A percentile compares a stretch with the other conserved stretches of the same genome.
phyloP scores from a whole-genome alignment of 2,888 invertebrate species.

The Drosophila suboccidentalis region DNA sequence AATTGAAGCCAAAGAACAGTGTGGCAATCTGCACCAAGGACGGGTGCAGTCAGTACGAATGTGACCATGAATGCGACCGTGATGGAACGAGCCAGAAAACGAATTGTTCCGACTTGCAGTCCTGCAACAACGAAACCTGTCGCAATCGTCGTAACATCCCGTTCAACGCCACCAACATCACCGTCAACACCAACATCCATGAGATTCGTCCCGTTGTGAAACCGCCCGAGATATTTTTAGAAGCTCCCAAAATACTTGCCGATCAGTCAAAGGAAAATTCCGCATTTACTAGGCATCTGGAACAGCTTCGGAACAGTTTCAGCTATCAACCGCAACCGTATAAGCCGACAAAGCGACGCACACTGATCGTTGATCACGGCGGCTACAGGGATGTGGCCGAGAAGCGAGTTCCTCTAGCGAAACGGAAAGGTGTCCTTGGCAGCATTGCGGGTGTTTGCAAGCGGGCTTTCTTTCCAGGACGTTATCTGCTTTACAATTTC shows the following conservation, averaged over 20 bases:
- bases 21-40: neutral
- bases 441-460: slow-evolving; percentile 42
- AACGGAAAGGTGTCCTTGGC: slow-evolving; percentile 23
- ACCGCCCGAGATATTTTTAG: neutral
- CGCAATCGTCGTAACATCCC: neutral
- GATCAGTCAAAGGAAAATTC: neutral
- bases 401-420: neutral
- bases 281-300: neutral
- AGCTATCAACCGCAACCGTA: slow-evolving; percentile 15
- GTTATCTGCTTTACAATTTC: slow-evolving; percentile 57
- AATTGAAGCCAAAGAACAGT: neutral
- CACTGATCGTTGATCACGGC: neutral
- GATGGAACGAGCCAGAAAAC: neutral
- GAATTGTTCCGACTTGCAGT: too few relatives aligned
- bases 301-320: neutral
- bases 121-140: neutral
- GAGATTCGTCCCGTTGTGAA: too few relatives aligned
- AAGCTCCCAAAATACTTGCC: neutral
- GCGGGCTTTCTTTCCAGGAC: slow-evolving; percentile 46
- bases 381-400: neutral
- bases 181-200: neutral
- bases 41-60: neutral
- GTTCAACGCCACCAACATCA: neutral
- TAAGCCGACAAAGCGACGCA: neutral
- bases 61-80: neutral